A percentile compares a stretch with the other conserved stretches of the same genome.
Conservation (phyloP, 2,888 invertebrate genomes). For the Andrena minutula region DNA sequence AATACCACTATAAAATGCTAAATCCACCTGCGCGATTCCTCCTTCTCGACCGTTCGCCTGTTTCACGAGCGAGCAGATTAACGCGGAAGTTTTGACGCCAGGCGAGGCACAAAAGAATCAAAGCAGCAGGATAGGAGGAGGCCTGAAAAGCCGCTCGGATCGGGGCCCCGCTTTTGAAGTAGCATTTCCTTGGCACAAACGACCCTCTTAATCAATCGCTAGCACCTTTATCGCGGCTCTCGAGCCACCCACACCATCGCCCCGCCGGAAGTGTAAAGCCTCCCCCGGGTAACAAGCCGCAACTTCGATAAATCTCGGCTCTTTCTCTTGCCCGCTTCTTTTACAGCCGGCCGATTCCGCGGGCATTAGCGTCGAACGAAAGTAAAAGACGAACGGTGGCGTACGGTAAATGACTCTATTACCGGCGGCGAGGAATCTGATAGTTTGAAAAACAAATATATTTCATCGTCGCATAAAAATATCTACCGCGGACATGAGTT, state of each 20-base stretch:
- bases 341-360: constrained; percentile 49
- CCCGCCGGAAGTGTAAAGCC: constrained; percentile 31
- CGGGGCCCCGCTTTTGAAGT: constrained; percentile 75
- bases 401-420: not conserved
- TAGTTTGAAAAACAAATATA: no score
- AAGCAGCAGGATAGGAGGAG: constrained; percentile 47
- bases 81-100: constrained; percentile 54
- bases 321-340: constrained; percentile 42
- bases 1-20: constrained; percentile 38
- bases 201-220: constrained; percentile 83
- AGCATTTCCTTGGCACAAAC: constrained; percentile 80
- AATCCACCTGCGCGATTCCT: constrained; percentile 33
- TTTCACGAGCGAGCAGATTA: constrained; percentile 40
- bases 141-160: constrained; percentile 64
- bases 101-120: constrained; percentile 50
- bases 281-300: constrained; percentile 74
- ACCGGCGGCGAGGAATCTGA: not conserved
- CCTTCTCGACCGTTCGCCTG: not conserved
- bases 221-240: constrained; percentile 76
- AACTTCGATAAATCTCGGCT: constrained; percentile 76
- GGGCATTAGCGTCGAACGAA: constrained; percentile 49
- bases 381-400: constrained; percentile 24
- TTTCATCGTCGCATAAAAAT: no score
- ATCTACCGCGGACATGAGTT: no score
- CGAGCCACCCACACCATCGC: constrained; percentile 20